Base-by-base conservation (phyloP, 1,140 invertebrate genomes). In the Arion vulgaris region DNA sequence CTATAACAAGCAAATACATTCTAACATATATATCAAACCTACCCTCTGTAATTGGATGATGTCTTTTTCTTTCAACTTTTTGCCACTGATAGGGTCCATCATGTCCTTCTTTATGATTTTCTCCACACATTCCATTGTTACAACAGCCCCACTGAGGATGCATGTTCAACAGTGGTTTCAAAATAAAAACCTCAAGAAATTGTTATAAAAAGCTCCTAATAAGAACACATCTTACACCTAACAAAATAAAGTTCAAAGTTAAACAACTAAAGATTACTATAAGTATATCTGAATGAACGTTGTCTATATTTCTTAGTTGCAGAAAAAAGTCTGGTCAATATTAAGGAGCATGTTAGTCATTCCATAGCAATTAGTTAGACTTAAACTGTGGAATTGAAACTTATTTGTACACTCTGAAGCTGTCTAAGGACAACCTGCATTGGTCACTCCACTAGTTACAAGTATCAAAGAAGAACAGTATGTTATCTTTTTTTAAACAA, bases 71-170 rank as follows among this genome's bases (percentile, higher is more conserved):
- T 94, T 95, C n/a, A 99, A 90, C 91, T 95, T 96, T 86, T 96
- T 94, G 82, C 95, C 95, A 82, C 96, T 98, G 0, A 98, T 94
- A 0, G 98, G 98, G 94, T 99, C 98, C 7, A 97, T 94, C 98
- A 97, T 98, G 91, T 99, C 98, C 90, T 98, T 98, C 88, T 96
- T 97, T 71, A 99, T 97, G 7, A 99, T 94, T 90, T 98, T 98
- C 87, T 99, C 97, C 13, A 98, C 95, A 93, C 98, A 99, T 91
- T 99, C 97, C 94, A 97, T 94, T 19, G 98, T 99, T 0, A 99
- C 95, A 32, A 99, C 96, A 93, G 97, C 95, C n/a, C 98, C 98
- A 0, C 96, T 96, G 91, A 81, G 93, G 38, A 73, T 57, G n/a
- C 53, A 57, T 1, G 26, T 57, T 45, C 41, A 45, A 45, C 5